Evolutionary conservation across 2,888 invertebrate genomes (phyloP), one percentile per base, ranked within the genome.

Genomic region (Epistrophe grossulariae): DNA sequence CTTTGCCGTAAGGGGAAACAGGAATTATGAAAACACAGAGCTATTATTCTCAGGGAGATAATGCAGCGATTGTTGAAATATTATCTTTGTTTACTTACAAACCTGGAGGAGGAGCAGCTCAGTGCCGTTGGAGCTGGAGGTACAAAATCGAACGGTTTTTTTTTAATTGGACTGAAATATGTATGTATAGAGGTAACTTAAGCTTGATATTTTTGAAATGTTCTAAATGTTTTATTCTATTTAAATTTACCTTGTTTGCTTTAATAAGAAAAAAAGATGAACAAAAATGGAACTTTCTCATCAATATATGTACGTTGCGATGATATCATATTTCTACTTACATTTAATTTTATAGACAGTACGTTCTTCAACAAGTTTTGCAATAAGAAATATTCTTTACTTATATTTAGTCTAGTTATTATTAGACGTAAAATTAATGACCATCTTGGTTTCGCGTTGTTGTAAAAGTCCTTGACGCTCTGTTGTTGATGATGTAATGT

Each of bases 41-140:
- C 64, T 76, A 66, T 71, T 76, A 76, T 84, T 64, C 50, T 60
- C 35, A 55, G 35, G 31, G n/a, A 64, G 57, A 76, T 72, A 84
- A 84, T 77, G 71, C 59, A 60, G 19, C 59, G 80, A 68, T 77
- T 79, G 79, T 77, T 84, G 71, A 76, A 57, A 80, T 78, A 70
- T 70, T 73, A 79, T 73, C 73, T 48, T 79, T 70, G 45, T 70
- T 60, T 48, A 52, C 70, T 70, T 55, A n/a, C 40, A 4, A 52
- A 66, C 48, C 45, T 43, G 2, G 52, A 52, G 52, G 24, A 70
- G 24, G 7, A 31, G 31, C 31, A 48, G 48, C 17, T n/a, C 17
- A 24, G n/a, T 35, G 50, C 24, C 10, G 40, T 40, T 35, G 24
- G n/a, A 28, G 28, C 5, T 66, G 48, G 50, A 48, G 31, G 55